Evolutionary conservation across 2,888 invertebrate species (phyloP).

Genomic region (Glyphotaelius pellucidus): DNA sequence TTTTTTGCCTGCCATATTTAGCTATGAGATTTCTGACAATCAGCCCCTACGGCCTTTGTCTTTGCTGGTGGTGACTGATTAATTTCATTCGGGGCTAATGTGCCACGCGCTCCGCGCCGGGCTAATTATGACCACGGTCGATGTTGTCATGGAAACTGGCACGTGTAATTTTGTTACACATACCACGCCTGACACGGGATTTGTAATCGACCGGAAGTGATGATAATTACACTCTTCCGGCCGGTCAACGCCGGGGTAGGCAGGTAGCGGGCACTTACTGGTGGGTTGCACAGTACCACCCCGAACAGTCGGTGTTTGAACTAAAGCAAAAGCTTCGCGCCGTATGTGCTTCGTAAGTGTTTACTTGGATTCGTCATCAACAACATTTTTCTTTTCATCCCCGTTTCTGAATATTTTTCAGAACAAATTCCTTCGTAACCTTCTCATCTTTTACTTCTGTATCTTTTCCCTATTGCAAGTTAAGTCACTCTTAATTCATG

Average conservation of each 20-base stretch:
- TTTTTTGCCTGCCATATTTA: background rate
- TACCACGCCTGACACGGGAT: slow-evolving; percentile 56
- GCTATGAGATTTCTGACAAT: background rate
- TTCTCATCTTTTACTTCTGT: background rate
- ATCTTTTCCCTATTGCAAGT: background rate
- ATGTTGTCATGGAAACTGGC: slow-evolving; percentile 64
- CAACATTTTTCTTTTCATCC: background rate
- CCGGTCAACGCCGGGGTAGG: slow-evolving; percentile 48
- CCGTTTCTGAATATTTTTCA: background rate
- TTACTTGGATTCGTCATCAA: background rate
- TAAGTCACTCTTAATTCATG: background rate
- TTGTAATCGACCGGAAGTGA: slow-evolving; percentile 40
- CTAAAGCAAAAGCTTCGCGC: background rate
- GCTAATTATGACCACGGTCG: slow-evolving; percentile 63
- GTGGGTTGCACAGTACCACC: background rate
- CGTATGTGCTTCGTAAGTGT: background rate
- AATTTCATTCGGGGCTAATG: slow-evolving; percentile 45
- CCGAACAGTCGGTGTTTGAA: background rate
- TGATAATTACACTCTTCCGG: slow-evolving; percentile 63
- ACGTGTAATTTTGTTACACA: slow-evolving; percentile 65
- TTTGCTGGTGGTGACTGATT: slow-evolving; percentile 15
- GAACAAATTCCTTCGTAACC: background rate
- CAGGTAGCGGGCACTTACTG: background rate
- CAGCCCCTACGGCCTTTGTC: slow-evolving; percentile 16
- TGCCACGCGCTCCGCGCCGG: slow-evolving; percentile 53